Conservation (phyloP, 2,113 vertebrate genomes). For the Enhydra lutris region DNA sequence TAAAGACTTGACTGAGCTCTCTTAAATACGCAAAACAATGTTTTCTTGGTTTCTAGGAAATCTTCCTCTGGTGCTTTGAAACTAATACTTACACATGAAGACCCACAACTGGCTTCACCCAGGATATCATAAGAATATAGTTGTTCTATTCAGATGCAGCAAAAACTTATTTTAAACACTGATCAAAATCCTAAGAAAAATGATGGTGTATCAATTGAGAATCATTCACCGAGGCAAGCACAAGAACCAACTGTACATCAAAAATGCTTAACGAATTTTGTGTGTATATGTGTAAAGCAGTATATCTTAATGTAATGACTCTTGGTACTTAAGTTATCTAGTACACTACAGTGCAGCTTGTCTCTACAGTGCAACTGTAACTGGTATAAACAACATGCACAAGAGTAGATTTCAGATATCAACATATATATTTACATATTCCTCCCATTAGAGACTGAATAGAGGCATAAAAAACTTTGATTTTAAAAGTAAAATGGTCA, state of each 20-base stretch:
- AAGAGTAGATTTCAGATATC: not conserved
- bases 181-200: slow-evolving; percentile 11
- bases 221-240: not conserved
- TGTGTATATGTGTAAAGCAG: not conserved
- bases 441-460: not conserved
- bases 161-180: not conserved
- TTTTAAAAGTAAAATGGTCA: slow-evolving; percentile 11
- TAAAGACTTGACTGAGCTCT: not conserved
- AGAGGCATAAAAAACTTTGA: not conserved
- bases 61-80: not conserved
- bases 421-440: not conserved
- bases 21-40: not conserved
- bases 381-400: too few relatives aligned
- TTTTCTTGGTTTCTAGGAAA: not conserved
- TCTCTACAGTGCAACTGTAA: not conserved
- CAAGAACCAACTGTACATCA: not conserved
- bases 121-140: not conserved
- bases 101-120: not conserved
- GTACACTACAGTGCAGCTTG: not conserved
- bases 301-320: not conserved
- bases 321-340: not conserved
- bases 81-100: not conserved
- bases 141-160: not conserved
- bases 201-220: not conserved
- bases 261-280: not conserved